Conservation (phyloP, 2,113 vertebrate species). For the Myotis lucifugus region DNA sequence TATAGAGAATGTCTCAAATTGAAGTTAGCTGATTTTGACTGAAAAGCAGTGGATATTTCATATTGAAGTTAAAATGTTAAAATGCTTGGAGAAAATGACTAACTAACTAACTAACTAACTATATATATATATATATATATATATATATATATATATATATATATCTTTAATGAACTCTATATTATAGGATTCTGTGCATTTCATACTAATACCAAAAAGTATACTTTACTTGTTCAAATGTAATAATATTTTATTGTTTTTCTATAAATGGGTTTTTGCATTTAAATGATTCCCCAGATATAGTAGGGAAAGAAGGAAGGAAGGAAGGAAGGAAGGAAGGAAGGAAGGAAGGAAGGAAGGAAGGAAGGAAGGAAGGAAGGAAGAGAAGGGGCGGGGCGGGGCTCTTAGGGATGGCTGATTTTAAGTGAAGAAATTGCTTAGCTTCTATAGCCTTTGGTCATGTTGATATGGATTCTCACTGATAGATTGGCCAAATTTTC, state of each 20-base stretch:
- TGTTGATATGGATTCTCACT: neutral
- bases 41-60: slow-evolving; percentile 46
- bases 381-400: rapidly evolving
- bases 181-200: neutral
- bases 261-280: neutral
- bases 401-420: neutral
- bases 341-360: neutral
- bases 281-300: neutral
- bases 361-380: too few species aligned
- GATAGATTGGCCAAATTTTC: neutral
- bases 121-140: neutral
- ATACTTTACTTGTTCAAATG: slow-evolving; percentile 9
- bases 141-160: neutral
- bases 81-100: slow-evolving; percentile 25
- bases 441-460: neutral
- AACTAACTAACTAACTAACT: too few species aligned
- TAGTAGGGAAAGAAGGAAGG: neutral
- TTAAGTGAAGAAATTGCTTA: neutral
- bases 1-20: slow-evolving; percentile 63
- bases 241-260: neutral
- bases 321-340: rapidly evolving
- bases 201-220: neutral
- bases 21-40: slow-evolving; percentile 50
- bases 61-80: slow-evolving; percentile 54
- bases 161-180: neutral